Percentiles rank a stretch among this genome's conserved stretches.
phyloP scores from a whole-genome alignment of 92 coral and sea anemone genomes.

The Phenganax marumi region DNA sequence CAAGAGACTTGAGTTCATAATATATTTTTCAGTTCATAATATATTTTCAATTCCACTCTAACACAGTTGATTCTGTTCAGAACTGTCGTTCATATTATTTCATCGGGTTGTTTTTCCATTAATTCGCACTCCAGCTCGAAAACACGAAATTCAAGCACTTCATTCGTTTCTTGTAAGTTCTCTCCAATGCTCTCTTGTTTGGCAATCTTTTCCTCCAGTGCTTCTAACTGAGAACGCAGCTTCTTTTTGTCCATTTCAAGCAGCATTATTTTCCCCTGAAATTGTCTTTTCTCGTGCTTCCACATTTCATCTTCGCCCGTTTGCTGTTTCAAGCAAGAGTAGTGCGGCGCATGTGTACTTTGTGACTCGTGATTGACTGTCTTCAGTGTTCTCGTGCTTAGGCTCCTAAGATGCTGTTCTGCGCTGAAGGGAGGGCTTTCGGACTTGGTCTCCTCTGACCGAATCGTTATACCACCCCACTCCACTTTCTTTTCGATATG shows the following conservation, averaged over 20 bases:
- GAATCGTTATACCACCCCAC: not conserved
- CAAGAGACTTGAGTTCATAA: not conserved
- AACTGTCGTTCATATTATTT: not conserved
- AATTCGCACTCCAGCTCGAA: constrained; percentile 75
- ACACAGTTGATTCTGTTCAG: not conserved
- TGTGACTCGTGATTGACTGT: not conserved
- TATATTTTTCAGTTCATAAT: not conserved
- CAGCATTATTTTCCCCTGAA: constrained; percentile 32
- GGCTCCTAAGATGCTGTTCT: constrained; percentile 3
- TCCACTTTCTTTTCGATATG: not conserved
- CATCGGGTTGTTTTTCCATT: constrained; percentile 49
- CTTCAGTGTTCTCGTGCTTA: not conserved
- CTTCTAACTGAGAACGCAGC: constrained; percentile 4
- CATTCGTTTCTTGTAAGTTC: constrained; percentile 59
- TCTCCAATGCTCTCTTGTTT: constrained; percentile 6
- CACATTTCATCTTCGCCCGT: constrained; percentile 15
- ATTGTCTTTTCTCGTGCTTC: constrained; percentile 32
- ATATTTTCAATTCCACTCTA: not conserved
- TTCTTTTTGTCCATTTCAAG: constrained; percentile 45
- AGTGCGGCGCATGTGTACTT: not conserved
- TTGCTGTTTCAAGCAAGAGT: not conserved
- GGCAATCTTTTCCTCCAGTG: not conserved
- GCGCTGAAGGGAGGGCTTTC: not conserved
- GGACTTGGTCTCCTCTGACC: not conserved
- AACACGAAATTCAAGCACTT: constrained; percentile 72